Base-by-base conservation (phyloP, 2,888 invertebrate species). In the Lissocephala sabroskyi region DNA sequence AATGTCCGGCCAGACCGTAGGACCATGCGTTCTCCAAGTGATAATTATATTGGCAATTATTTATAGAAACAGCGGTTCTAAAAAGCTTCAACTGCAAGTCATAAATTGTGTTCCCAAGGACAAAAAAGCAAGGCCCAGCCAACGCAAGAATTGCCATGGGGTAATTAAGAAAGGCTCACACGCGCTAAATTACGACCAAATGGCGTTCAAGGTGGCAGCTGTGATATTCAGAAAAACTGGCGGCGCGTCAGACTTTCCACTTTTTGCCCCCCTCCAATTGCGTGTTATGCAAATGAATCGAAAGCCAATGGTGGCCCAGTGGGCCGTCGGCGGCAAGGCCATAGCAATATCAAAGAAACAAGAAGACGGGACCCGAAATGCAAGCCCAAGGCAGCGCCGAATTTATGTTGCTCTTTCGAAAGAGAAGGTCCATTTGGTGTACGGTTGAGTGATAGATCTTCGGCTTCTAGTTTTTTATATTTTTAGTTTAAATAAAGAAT, bases 21-120 rank as follows among this genome's bases (percentile, higher is more conserved):
- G n/a, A 7, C 23, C 23, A 23, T 7, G 7, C 23, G 3, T 23
- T 3, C 23, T 7, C 4, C 3, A 32, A 17, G 32, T 52, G 50
- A 43, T 60, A 52, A 58, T 52, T 70, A 49, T 49, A 71, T 59
- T 50, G 54, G 61, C 64, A 53, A 59, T 56, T 68, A 65, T 49
- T 59, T 65, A 42, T 36, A 35, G 29, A 23, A 42, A 43, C 45
- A 42, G 41, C 41, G n/a, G 19, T 30, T 54, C 56, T 50, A 65
- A 62, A 48, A 62, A 41, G 42, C 28, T 4, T 30, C 6, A 7
- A 3, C 30, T 9, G 9, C 6, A 3, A 10, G 3, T 30, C 59
- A 65, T 65, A 71, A 65, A 66, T 71, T 51, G 52, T n/a, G n/a
- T n/a, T n/a, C n/a, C n/a, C n/a, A 23, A 45, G 3, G 30, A 23